phyloP scores from a whole-genome alignment of 2,888 invertebrate genomes.

The Chrysopilus asiliformis region DNA sequence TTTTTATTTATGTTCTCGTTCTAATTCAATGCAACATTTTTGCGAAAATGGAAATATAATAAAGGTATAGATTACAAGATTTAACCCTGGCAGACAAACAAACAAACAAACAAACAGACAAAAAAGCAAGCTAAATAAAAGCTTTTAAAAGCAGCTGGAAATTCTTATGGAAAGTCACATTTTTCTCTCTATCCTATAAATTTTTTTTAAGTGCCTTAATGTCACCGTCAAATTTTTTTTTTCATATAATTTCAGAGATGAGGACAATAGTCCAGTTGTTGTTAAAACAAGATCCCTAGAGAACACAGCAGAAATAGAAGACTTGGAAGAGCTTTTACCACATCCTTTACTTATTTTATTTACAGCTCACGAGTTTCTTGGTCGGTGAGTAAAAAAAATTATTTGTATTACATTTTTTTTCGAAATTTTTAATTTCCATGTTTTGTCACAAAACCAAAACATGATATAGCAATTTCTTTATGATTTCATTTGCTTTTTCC shows the following conservation, averaged over 20 bases:
- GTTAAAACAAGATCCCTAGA: slow-evolving; percentile 22
- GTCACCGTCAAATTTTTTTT: background rate
- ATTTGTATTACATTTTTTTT: background rate
- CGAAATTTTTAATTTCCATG: slow-evolving; percentile 5
- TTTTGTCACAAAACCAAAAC: too few species aligned
- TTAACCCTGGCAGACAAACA: too few species aligned
- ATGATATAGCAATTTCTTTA: too few species aligned
- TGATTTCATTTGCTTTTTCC: slow-evolving; percentile 10
- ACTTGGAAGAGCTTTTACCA: slow-evolving; percentile 46
- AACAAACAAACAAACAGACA: too few species aligned
- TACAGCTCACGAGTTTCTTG: slow-evolving; percentile 73
- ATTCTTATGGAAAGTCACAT: background rate
- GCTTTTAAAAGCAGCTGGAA: too few species aligned
- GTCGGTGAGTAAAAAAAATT: slow-evolving; percentile 41
- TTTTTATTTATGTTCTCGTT: too few species aligned
- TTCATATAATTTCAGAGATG: slow-evolving; percentile 38
- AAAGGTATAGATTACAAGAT: too few species aligned
- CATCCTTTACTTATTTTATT: slow-evolving; percentile 64
- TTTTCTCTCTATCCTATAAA: background rate
- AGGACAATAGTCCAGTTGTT: slow-evolving; percentile 50
- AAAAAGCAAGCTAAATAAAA: too few species aligned
- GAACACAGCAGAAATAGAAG: slow-evolving; percentile 29
- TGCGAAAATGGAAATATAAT: too few species aligned
- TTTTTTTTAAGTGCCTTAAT: slow-evolving; percentile 1
- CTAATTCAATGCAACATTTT: too few species aligned